Conservation (phyloP, 2,888 invertebrate species). For the Strigamia transsilvanica region DNA sequence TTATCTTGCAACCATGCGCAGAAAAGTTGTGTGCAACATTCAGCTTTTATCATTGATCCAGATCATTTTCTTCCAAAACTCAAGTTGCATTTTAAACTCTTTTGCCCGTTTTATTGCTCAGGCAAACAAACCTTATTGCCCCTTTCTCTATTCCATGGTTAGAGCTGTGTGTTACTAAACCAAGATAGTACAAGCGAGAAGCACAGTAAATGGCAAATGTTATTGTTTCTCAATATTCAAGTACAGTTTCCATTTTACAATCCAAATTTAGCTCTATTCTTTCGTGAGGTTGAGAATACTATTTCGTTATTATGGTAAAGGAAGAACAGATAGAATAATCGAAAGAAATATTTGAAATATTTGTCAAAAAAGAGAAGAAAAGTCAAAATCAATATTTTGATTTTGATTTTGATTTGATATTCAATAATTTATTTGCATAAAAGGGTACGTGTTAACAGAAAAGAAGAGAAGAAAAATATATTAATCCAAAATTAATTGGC, state of each 20-base stretch:
- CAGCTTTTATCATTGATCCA: slow-evolving; percentile 35
- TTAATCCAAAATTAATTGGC: no score
- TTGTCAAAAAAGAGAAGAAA: no score
- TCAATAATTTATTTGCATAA: no score
- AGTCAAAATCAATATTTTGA: no score
- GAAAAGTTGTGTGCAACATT: background rate
- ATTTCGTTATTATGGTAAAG: background rate
- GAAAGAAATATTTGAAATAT: no score
- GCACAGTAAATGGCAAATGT: slow-evolving; percentile 21
- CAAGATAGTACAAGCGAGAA: slow-evolving; percentile 4
- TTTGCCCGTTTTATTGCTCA: slow-evolving; percentile 1
- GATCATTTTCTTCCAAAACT: slow-evolving; percentile 27
- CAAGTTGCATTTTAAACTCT: slow-evolving; percentile 31
- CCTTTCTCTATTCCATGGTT: slow-evolving; percentile 35
- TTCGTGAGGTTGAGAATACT: background rate
- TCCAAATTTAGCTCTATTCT: background rate
- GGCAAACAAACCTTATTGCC: slow-evolving; percentile 35
- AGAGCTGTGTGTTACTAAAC: slow-evolving; percentile 22
- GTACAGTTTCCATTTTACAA: slow-evolving; percentile 11
- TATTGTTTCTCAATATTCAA: slow-evolving; percentile 38
- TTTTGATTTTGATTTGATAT: no score
- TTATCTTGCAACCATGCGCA: background rate
- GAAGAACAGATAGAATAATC: no score
- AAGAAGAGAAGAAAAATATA: no score
- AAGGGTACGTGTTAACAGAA: no score